A percentile compares a stretch with the other conserved stretches of the same genome.
Conservation (phyloP, 2,113 vertebrate genomes). For the Xiphorhynchus elegans region DNA sequence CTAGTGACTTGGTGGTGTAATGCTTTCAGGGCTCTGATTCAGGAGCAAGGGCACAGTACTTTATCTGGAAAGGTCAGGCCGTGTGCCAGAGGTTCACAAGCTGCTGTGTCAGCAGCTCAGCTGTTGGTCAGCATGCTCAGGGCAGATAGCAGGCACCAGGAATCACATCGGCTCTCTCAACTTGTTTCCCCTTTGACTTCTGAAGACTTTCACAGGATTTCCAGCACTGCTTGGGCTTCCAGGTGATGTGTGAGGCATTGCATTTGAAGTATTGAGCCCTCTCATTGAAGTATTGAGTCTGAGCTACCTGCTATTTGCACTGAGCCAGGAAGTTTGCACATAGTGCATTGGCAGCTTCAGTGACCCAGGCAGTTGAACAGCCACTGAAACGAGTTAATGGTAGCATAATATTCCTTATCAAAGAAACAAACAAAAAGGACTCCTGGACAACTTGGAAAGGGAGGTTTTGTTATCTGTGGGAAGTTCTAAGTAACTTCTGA, state of each 20-base stretch:
- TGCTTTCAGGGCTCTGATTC: neutral
- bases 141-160: neutral
- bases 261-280: neutral
- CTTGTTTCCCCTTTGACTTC: neutral
- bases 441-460: neutral
- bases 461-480: neutral
- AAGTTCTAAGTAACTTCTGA: neutral
- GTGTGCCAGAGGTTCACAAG: neutral
- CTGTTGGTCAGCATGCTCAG: neutral
- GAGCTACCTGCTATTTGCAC: neutral
- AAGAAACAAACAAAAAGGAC: neutral
- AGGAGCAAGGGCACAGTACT: neutral
- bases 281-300: accelerated
- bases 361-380: neutral
- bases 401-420: neutral
- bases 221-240: neutral
- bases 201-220: neutral
- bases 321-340: neutral
- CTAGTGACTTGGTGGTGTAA: neutral
- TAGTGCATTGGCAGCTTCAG: neutral
- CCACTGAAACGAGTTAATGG: accelerated
- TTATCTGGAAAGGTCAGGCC: slow-evolving; percentile 9
- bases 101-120: neutral
- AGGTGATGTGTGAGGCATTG: neutral
- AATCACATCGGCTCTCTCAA: neutral